These are phyloP conservation scores for Coregonus suidteri DNA, from an alignment of 2,797 vertebrate genomes.

Conservation along the genomic window DNA sequence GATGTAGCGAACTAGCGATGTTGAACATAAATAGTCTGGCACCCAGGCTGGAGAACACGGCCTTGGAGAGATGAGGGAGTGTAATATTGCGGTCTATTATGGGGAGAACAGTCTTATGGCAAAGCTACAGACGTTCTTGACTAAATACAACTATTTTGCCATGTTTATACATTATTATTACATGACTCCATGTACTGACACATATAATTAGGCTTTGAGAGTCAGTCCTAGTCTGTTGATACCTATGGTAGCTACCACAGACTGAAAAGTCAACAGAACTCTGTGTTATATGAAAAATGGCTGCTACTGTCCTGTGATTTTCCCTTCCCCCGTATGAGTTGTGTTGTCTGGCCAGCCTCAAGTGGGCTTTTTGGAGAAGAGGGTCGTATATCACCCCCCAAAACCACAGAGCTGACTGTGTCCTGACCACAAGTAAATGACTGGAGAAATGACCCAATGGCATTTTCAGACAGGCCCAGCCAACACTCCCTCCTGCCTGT, in stretches of 20 bases:
- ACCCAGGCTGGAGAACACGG: neutral
- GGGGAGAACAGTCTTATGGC: neutral
- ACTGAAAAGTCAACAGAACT: neutral
- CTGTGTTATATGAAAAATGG: neutral
- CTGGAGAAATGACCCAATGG: slow-evolving; percentile 47
- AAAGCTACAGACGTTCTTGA: neutral
- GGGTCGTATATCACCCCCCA: slow-evolving; percentile 1
- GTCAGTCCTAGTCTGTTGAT: neutral
- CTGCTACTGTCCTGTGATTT: slow-evolving; percentile 31
- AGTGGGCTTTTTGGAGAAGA: neutral
- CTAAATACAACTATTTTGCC: neutral
- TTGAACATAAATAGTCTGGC: neutral
- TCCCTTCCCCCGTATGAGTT: slow-evolving; percentile 23
- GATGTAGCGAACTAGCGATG: neutral
- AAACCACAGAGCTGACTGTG: slow-evolving; percentile 13
- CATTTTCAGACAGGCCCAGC: slow-evolving; percentile 23
- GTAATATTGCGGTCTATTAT: neutral
- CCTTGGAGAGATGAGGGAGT: neutral
- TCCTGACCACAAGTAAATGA: slow-evolving; percentile 45
- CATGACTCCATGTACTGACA: neutral
- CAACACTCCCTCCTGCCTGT: neutral
- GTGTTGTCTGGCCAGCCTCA: neutral
- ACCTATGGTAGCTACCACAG: neutral
- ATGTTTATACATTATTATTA: neutral
- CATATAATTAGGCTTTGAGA: neutral